phyloP scores from a whole-genome alignment of 2,113 vertebrate genomes.

The Smithornis capensis region DNA sequence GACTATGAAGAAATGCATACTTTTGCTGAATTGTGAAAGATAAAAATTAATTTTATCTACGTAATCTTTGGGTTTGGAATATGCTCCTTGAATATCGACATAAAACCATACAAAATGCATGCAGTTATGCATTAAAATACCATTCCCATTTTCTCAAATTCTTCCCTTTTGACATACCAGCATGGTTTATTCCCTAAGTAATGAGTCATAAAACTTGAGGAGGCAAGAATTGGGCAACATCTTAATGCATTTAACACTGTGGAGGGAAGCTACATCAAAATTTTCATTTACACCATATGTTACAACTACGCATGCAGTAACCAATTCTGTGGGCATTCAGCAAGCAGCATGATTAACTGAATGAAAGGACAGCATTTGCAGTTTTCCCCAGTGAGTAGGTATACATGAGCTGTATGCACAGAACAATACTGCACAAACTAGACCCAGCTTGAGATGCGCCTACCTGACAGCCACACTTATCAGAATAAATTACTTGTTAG shows the following conservation, averaged over 20 bases:
- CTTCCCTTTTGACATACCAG: background rate
- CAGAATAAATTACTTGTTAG: background rate
- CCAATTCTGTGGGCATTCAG: background rate
- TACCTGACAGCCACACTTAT: background rate
- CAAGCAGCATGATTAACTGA: background rate
- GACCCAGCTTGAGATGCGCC: background rate
- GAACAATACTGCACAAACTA: background rate
- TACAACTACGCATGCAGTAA: background rate
- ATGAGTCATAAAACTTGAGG: background rate
- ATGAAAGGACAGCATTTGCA: background rate
- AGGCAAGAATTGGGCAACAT: background rate
- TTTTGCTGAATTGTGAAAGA: background rate
- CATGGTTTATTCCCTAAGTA: background rate
- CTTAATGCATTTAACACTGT: background rate
- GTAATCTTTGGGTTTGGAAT: background rate
- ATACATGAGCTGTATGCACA: background rate
- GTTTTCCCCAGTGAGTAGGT: background rate
- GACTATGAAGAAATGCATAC: background rate
- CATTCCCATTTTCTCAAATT: background rate
- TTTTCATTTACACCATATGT: background rate
- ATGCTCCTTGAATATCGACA: background rate
- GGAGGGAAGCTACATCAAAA: background rate
- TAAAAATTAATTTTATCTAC: background rate
- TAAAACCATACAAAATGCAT: background rate
- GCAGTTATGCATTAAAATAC: background rate